Percentiles rank a stretch among this genome's conserved stretches.
These are phyloP conservation scores for Pachliopta kotzebuea DNA, from an alignment of 2,888 invertebrate species.

Conservation along the genomic window DNA sequence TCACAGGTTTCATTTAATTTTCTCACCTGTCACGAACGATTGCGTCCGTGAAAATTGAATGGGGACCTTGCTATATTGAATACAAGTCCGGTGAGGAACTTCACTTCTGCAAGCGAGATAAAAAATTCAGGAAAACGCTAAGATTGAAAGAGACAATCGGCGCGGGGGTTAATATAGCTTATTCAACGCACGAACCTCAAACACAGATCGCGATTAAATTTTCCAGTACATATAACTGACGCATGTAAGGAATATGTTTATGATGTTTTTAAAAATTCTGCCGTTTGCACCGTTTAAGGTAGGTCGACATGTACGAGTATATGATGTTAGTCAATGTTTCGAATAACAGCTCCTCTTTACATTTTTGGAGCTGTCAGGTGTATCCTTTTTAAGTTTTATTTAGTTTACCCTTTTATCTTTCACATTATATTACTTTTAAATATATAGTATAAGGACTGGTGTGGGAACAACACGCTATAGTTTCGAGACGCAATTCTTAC, in stretches of 20 bases:
- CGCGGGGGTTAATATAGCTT: slow-evolving; percentile 55
- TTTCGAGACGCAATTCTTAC: slow-evolving; percentile 54
- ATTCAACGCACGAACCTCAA: slow-evolving; percentile 67
- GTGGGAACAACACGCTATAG: slow-evolving; percentile 2
- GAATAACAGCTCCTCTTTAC: no score
- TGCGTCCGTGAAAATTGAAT: slow-evolving; percentile 51
- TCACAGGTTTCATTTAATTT: slow-evolving; percentile 39
- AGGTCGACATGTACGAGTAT: no score
- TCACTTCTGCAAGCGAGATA: slow-evolving; percentile 45
- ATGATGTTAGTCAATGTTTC: no score
- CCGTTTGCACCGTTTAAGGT: neutral
- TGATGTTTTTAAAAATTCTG: neutral
- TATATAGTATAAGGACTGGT: neutral
- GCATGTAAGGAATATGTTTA: slow-evolving; percentile 45
- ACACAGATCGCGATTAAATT: slow-evolving; percentile 71
- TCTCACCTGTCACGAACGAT: slow-evolving; percentile 51
- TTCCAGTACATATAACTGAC: slow-evolving; percentile 69
- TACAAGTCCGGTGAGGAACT: slow-evolving; percentile 48
- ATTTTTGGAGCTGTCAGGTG: neutral
- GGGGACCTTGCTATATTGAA: slow-evolving; percentile 49
- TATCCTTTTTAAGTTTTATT: neutral
- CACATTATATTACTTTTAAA: neutral
- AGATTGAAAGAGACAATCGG: slow-evolving; percentile 43
- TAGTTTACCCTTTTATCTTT: neutral
- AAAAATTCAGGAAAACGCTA: slow-evolving; percentile 38